These are phyloP conservation scores for Melinopterus prodromus DNA, from an alignment of 2,888 invertebrate genomes.

Conservation along the genomic window DNA sequence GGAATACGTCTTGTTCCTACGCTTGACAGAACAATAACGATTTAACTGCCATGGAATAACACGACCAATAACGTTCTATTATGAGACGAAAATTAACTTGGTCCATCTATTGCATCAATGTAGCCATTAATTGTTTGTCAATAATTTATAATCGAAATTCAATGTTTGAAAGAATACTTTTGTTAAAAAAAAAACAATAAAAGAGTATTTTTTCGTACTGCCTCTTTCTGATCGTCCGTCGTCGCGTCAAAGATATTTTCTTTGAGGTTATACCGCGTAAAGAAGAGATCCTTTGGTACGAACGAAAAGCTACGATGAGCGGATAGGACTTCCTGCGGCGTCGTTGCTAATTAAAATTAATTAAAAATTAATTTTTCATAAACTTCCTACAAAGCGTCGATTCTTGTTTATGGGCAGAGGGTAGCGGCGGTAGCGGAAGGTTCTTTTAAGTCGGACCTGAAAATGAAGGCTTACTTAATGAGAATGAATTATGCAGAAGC, in stretches of 20 bases:
- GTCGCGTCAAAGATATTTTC: neutral
- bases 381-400: conserved; percentile 4
- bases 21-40: conserved; percentile 29
- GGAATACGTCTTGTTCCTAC: conserved; percentile 28
- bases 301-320: neutral
- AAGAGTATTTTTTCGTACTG: neutral
- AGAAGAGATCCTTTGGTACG: neutral
- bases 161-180: no score
- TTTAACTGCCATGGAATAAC: neutral
- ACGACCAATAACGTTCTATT: neutral
- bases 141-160: no score
- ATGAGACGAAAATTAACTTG: neutral
- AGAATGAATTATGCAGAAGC: conserved; percentile 4
- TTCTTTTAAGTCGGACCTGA: neutral
- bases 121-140: no score
- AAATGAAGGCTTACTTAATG: conserved; percentile 4
- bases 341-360: neutral
- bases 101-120: neutral
- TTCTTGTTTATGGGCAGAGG: neutral
- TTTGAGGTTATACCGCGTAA: neutral
- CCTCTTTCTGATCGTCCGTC: neutral
- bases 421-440: neutral
- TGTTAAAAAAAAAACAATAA: neutral
- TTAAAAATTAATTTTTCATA: conserved; percentile 4
- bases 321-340: neutral